Conservation (phyloP, 2,888 invertebrate genomes). For the Ichneumon xanthorius region DNA sequence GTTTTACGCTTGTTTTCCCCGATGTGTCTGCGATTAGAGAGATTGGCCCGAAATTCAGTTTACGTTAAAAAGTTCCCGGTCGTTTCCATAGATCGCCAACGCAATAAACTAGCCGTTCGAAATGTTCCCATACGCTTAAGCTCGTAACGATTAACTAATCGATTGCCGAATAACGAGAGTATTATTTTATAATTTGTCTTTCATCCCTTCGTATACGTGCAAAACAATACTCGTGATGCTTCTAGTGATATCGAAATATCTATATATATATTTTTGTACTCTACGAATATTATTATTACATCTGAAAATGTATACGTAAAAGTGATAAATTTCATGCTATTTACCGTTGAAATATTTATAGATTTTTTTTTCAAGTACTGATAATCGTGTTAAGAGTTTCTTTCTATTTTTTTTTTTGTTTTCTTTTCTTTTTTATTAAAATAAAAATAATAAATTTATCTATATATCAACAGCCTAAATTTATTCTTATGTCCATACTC, state of each 20-base stretch:
- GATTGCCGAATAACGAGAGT: slow-evolving; percentile 70
- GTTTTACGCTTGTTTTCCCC: neutral
- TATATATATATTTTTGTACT: slow-evolving; percentile 54
- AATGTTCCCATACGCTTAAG: slow-evolving; percentile 1
- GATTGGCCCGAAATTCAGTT: slow-evolving; percentile 17
- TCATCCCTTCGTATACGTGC: slow-evolving; percentile 54
- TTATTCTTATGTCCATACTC: slow-evolving; percentile 19
- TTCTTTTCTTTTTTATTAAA: slow-evolving; percentile 65
- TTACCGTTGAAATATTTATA: slow-evolving; percentile 68
- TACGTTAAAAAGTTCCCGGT: neutral
- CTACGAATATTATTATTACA: slow-evolving; percentile 37
- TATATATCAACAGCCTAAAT: slow-evolving; percentile 42
- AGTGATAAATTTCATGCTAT: slow-evolving; percentile 61
- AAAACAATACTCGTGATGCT: slow-evolving; percentile 62
- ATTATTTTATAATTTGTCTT: slow-evolving; percentile 73
- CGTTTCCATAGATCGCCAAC: too few species aligned
- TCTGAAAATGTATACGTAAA: slow-evolving; percentile 64
- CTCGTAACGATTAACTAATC: slow-evolving; percentile 15
- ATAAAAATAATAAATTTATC: slow-evolving; percentile 64
- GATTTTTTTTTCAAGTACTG: slow-evolving; percentile 56
- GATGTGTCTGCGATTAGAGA: neutral
- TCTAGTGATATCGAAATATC: slow-evolving; percentile 60
- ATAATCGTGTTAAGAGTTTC: slow-evolving; percentile 49
- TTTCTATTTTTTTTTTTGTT: slow-evolving; percentile 32
- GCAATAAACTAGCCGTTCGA: neutral